Conservation (phyloP, 2,888 invertebrate genomes). For the Blastobasis lacticolella region DNA sequence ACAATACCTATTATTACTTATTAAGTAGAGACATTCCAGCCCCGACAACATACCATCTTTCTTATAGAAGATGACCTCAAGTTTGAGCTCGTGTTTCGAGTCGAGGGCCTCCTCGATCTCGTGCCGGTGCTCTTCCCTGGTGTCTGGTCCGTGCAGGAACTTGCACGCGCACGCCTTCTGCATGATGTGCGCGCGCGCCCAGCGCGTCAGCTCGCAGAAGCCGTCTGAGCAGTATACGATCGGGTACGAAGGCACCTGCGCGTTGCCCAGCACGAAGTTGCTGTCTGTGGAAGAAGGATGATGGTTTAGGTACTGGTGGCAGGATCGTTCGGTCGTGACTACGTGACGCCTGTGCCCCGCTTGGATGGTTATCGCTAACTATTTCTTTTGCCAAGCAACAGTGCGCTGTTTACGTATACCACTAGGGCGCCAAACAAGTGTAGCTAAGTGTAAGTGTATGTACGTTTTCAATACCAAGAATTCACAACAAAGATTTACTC, state of each 20-base stretch:
- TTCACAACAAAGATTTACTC: too few species aligned
- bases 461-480: too few species aligned
- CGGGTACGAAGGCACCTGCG: constrained; percentile 92
- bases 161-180: constrained; percentile 97
- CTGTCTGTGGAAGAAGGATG: constrained; percentile 79
- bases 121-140: constrained; percentile 88
- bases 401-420: too few species aligned
- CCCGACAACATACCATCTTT: constrained; percentile 84
- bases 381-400: too few species aligned
- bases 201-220: constrained; percentile 96
- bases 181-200: constrained; percentile 95
- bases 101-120: constrained; percentile 93
- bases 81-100: constrained; percentile 92
- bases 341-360: too few species aligned
- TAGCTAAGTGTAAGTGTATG: too few species aligned
- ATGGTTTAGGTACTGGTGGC: too few species aligned
- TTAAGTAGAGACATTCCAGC: too few species aligned
- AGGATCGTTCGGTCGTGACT: too few species aligned
- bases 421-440: too few species aligned
- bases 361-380: too few species aligned
- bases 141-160: constrained; percentile 94
- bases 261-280: constrained; percentile 96
- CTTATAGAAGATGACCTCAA: constrained; percentile 95
- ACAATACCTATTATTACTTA: too few species aligned
- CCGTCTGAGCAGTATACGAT: constrained; percentile 98